Evolutionary conservation across 1,140 invertebrate species (phyloP).

Genomic region (Drosophila insularis): DNA sequence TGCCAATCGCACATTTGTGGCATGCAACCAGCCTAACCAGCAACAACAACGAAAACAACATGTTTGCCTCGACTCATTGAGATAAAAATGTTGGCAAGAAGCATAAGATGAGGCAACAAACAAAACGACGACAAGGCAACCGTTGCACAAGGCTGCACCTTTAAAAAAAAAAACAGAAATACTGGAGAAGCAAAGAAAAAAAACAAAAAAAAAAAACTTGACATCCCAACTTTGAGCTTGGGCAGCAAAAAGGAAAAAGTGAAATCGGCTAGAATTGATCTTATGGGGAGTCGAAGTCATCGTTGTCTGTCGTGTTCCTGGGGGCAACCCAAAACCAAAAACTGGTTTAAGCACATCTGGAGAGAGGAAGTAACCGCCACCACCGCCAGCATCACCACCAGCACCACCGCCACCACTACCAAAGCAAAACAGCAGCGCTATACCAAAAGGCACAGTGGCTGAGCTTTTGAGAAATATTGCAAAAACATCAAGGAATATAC

Average conservation of each 20-base stretch:
- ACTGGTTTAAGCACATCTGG: constrained; percentile 69
- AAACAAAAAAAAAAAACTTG: constrained; percentile 46
- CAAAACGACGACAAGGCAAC: constrained; percentile 70
- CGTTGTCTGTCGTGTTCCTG: constrained; percentile 23
- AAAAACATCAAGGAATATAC: neutral
- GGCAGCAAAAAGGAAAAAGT: constrained; percentile 59
- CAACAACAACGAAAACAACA: constrained; percentile 45
- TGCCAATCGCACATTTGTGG: constrained; percentile 81
- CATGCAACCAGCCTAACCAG: constrained; percentile 56
- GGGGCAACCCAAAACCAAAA: constrained; percentile 45
- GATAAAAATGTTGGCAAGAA: constrained; percentile 64
- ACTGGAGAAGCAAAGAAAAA: constrained; percentile 20
- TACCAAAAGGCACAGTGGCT: constrained; percentile 1
- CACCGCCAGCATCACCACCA: constrained; percentile 1
- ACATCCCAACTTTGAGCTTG: constrained; percentile 60
- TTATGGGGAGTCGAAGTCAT: constrained; percentile 71
- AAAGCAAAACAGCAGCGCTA: constrained; percentile 5
- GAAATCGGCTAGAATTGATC: constrained; percentile 81
- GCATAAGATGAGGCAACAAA: constrained; percentile 49
- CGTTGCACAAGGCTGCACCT: constrained; percentile 77
- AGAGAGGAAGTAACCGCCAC: constrained; percentile 50
- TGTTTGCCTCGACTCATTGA: constrained; percentile 75
- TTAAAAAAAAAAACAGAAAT: constrained; percentile 38
- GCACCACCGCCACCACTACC: neutral
- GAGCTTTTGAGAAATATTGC: neutral